These are phyloP conservation scores for Aeoliscus strigatus DNA, from an alignment of 2,797 vertebrate species.

Conservation along the genomic window DNA sequence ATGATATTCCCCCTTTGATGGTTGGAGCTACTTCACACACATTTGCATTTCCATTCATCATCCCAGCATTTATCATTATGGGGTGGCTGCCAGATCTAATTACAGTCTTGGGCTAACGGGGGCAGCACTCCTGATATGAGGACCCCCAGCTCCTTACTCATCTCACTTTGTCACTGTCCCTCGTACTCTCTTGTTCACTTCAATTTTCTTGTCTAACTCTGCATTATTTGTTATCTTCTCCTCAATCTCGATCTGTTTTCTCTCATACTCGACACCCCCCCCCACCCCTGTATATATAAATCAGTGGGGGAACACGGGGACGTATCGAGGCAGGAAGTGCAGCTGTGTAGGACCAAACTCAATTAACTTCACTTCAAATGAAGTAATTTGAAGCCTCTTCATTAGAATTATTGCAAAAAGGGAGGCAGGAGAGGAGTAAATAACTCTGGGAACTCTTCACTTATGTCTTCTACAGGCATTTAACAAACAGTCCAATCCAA, in stretches of 20 bases:
- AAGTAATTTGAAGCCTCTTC: slow-evolving; percentile 84
- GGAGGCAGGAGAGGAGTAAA: slow-evolving; percentile 50
- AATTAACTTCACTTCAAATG: slow-evolving; percentile 89
- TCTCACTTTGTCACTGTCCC: slow-evolving; percentile 61
- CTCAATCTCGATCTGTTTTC: slow-evolving; percentile 35
- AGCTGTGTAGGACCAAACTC: slow-evolving; percentile 85
- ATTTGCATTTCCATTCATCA: slow-evolving; percentile 99
- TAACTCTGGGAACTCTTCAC: slow-evolving; percentile 53
- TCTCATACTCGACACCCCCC: slow-evolving; percentile 38
- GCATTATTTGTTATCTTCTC: slow-evolving; percentile 34
- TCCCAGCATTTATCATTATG: slow-evolving; percentile 91
- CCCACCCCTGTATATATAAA: slow-evolving; percentile 42
- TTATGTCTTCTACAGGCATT: too few species aligned
- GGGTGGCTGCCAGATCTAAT: slow-evolving; percentile 97
- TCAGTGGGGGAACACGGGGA: slow-evolving; percentile 73
- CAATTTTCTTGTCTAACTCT: slow-evolving; percentile 46
- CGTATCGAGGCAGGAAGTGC: slow-evolving; percentile 83
- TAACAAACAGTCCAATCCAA: too few species aligned
- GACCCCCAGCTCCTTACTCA: slow-evolving; percentile 53
- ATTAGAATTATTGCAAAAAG: slow-evolving; percentile 74
- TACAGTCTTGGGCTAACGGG: slow-evolving; percentile 91
- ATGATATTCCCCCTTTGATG: slow-evolving; percentile 89
- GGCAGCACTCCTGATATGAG: slow-evolving; percentile 75
- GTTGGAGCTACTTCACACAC: slow-evolving; percentile 87
- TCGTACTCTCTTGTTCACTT: slow-evolving; percentile 49